These are phyloP conservation scores for Aurelia sp. DNA, from an alignment of 30 jellyfish, hydroid and myxozoan genomes.

Conservation along the genomic window DNA sequence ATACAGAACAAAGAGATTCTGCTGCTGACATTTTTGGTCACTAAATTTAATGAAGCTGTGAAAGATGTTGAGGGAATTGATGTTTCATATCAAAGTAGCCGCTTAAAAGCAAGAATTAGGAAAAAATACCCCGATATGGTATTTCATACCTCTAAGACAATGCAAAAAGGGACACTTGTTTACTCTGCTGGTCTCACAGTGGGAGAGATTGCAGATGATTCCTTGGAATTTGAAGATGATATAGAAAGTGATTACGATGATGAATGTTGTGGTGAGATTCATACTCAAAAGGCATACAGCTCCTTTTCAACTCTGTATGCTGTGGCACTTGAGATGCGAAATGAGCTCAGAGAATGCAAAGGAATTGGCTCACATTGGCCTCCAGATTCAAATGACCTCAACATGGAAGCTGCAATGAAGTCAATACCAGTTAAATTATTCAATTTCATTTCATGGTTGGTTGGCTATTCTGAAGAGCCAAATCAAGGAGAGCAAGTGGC, in stretches of 20 bases:
- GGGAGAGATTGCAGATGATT: conserved; percentile 13
- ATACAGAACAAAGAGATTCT: conserved; percentile 13
- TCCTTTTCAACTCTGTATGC: background rate
- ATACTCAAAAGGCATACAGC: background rate
- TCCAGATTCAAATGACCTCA: conserved; percentile 42
- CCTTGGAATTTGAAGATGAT: background rate
- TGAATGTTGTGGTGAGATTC: background rate
- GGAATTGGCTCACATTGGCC: conserved; percentile 54
- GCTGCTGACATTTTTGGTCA: conserved; percentile 11
- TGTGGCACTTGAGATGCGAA: conserved; percentile 1
- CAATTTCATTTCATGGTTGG: conserved; percentile 61
- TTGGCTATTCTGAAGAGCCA: conserved; percentile 51
- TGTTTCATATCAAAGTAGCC: conserved; percentile 29
- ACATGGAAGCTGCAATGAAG: conserved; percentile 28
- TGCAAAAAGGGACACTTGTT: background rate
- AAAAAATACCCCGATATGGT: conserved; percentile 26
- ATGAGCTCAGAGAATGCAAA: conserved; percentile 31
- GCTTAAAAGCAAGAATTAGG: conserved; percentile 29
- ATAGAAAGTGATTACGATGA: background rate
- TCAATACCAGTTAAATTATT: conserved; percentile 43
- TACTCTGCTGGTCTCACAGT: background rate
- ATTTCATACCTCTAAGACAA: conserved; percentile 17
- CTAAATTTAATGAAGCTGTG: conserved; percentile 21
- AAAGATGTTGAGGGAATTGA: conserved; percentile 11
- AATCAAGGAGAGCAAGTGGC: background rate